Percentiles rank a stretch among this genome's conserved stretches.
Conservation (phyloP, 2,113 vertebrate genomes). For the Leucopternis melanops region DNA sequence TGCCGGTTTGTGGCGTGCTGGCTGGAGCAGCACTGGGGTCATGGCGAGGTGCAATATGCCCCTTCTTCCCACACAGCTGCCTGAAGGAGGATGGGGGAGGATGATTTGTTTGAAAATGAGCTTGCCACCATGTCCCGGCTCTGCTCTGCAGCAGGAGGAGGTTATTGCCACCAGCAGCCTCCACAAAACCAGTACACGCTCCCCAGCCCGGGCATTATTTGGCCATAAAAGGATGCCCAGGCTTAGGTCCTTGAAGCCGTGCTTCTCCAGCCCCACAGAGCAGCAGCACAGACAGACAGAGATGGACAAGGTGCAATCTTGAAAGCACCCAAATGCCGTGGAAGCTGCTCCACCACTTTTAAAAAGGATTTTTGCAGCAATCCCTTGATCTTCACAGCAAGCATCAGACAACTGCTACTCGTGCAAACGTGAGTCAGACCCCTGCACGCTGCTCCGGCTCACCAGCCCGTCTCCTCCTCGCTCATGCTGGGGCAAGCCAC, state of each 20-base stretch:
- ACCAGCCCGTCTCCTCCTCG: neutral
- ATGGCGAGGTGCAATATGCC: fast-evolving
- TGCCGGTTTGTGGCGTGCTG: neutral
- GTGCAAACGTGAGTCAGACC: fast-evolving
- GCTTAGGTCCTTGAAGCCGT: fast-evolving
- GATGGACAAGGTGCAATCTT: neutral
- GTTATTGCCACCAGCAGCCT: neutral
- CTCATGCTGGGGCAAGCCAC: neutral
- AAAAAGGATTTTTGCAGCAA: neutral
- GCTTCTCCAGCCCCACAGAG: neutral
- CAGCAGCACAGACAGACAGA: neutral
- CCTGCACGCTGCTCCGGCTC: fast-evolving
- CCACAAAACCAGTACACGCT: neutral
- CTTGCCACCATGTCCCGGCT: neutral
- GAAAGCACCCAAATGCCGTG: neutral
- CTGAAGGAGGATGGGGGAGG: neutral
- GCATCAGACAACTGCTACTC: neutral
- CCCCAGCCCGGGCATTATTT: neutral
- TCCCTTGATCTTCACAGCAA: neutral
- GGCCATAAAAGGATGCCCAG: neutral
- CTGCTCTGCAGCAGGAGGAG: neutral
- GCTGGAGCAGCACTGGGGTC: neutral
- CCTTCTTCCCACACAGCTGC: neutral
- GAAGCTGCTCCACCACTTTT: neutral
- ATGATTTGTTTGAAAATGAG: neutral